A percentile compares a stretch with the other conserved stretches of the same genome.
phyloP scores from a whole-genome alignment of 92 coral and sea anemone species.

The Umimayanthus kanabou region DNA sequence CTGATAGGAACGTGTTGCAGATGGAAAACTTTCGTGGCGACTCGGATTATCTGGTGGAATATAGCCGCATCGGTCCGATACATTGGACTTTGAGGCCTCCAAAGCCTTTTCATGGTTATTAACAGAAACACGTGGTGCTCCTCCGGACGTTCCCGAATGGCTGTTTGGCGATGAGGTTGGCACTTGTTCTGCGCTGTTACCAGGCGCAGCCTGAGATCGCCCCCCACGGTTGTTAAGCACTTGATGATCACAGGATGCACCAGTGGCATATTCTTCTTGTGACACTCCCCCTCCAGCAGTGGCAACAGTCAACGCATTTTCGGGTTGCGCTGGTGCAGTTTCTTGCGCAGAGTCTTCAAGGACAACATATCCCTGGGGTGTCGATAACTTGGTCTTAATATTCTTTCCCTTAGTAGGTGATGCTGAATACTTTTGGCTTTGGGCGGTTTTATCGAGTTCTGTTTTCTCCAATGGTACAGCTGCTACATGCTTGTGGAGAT shows the following conservation, averaged over 20 bases:
- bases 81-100: background rate
- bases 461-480: background rate
- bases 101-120: background rate
- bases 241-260: background rate
- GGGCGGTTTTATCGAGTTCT: background rate
- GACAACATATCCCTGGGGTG: background rate
- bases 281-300: background rate
- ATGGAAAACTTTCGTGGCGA: background rate
- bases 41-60: background rate
- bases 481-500: background rate
- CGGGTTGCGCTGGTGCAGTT: no score
- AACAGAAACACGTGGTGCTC: background rate
- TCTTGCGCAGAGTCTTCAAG: slow-evolving; percentile 17
- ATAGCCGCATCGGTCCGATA: no score
- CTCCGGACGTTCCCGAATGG: background rate
- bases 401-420: background rate
- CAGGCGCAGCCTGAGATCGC: background rate
- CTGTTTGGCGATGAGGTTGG: background rate
- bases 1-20: background rate
- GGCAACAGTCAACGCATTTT: background rate
- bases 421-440: background rate
- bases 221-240: no score
- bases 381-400: background rate
- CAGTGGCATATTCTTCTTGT: background rate
- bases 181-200: background rate